Evolutionary conservation across 2,888 invertebrate genomes (phyloP), one percentile per base, ranked within the genome.

Genomic region (Ophonus ardosiacus): DNA sequence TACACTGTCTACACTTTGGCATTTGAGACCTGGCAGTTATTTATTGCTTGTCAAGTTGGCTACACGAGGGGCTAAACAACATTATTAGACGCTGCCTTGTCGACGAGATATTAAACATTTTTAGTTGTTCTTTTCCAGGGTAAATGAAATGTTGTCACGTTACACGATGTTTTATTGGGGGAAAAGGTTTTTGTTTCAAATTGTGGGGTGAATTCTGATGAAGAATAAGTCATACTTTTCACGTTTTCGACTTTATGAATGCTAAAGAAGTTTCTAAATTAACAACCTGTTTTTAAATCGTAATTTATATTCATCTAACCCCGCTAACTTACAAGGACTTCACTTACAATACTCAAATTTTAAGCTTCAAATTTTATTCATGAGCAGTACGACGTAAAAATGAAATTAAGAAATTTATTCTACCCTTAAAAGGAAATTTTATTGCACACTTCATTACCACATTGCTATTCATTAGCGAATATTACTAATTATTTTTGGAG

Each of bases 21-120:
- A 82, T 65, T 81, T 7, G 10, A 81, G 38, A 59, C 59, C 82
- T 83, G 83, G 76, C 83, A 83, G 83, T 76, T 83, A 83, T 83
- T 83, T 83, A 83, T 83, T 83, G 76, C 83, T 61, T 83, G 83
- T 76, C 83, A 76, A 76, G 76, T 76, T 43, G 61, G 43, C 57
- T 15, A 74, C 71, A 17, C 59, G 65, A 43, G 82, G 82, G 56
- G 74, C 59, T 59, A 61, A 83, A 82, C 63, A 76, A 83, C 74
- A 63, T 83, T 83, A 83, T 83, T 83, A 83, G 59, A 76, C 40
- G 40, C 24, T 51, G 17, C 56, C 18, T 78, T 57, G 78, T 78
- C 40, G 56, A 65, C 24, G 63, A 56, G 65, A 81, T 81, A 81
- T 81, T 81, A 68, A 81, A 81, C 21, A 51, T 51, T 65, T 59